A percentile compares a stretch with the other conserved stretches of the same genome.
Evolutionary conservation across 2,113 vertebrate genomes (phyloP).

Genomic region (Panthera tigris): DNA sequence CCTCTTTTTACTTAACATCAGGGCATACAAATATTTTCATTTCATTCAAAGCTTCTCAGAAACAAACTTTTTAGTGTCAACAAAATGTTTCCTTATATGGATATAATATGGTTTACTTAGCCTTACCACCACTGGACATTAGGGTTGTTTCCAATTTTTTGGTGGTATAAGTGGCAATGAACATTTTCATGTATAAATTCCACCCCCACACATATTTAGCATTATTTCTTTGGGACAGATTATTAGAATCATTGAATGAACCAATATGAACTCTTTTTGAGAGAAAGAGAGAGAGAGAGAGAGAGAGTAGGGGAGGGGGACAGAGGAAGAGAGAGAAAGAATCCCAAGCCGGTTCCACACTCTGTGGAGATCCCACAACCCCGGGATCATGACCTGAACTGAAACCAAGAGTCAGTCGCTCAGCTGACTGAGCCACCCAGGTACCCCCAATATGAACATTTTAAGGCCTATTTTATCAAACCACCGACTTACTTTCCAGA

Average conservation of each 20-base stretch:
- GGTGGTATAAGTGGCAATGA: not conserved
- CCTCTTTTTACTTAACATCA: not conserved
- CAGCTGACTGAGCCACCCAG: too few relatives aligned
- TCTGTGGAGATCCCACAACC: too few relatives aligned
- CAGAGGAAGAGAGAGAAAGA: too few relatives aligned
- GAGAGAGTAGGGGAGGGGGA: too few relatives aligned
- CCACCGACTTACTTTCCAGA: not conserved
- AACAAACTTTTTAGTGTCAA: not conserved
- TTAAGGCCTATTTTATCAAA: not conserved
- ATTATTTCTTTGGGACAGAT: slow-evolving; percentile 24
- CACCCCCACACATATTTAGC: not conserved
- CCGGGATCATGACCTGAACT: too few relatives aligned
- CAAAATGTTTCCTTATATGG: not conserved
- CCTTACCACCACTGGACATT: not conserved
- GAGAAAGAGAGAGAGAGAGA: too few relatives aligned
- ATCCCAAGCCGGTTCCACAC: too few relatives aligned
- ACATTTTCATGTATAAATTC: not conserved
- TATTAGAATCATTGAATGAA: not conserved
- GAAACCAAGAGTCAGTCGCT: too few relatives aligned
- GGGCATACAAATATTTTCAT: not conserved
- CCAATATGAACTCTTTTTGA: not conserved
- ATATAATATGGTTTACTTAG: not conserved
- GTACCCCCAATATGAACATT: not conserved
- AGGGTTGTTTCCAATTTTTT: slow-evolving; percentile 18
- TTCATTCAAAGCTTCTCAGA: slow-evolving; percentile 40